Evolutionary conservation across 2,888 invertebrate genomes (phyloP), one percentile per base, ranked within the genome.

Genomic region (Oscheius sp.): DNA sequence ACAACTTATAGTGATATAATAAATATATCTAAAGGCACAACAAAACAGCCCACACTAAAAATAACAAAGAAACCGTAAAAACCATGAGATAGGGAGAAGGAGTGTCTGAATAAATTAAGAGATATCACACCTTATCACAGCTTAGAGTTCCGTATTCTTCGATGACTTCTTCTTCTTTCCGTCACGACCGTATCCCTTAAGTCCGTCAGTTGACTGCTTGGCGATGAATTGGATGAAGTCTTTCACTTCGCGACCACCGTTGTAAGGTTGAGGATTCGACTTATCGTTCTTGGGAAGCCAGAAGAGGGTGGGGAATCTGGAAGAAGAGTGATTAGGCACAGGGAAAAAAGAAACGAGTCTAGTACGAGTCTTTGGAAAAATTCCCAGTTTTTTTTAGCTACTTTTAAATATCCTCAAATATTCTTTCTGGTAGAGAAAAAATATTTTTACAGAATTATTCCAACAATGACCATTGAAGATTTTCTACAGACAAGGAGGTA

Each of bases 221-320:
- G 97, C 91, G 81, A 98, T 92, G 89, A 93, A 98, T 86, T 94
- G 93, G 77, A 98, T 83, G 88, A 98, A 96, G 87, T 97, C 97
- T 73, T 95, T 92, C 5, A 94, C 88, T 80, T 94, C 92, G 70
- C 98, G 92, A 2, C 95, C 97, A 82, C 94, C 94, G 90, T 92
- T 88, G n/a, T 89, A 89, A 62, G 84, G 73, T 59, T 82, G 71
- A n/a, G 86, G 86, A 71, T 71, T 82, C 49, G 77, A 68, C 86
- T 92, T 92, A 51, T 68, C 59, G 84, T 93, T 91, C 87, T 93
- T 94, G 12, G 95, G 92, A 73, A 92, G 90, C 94, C 95, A 99
- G 90, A 90, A 98, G 71, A 99, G 90, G 4, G 97, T 98, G 67
- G 98, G 98, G 91, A 97, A 99, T 9, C 89, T 89, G 85, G 65